Evolutionary conservation across 1,140 invertebrate genomes (phyloP).

Genomic region (Ceratina japonica): DNA sequence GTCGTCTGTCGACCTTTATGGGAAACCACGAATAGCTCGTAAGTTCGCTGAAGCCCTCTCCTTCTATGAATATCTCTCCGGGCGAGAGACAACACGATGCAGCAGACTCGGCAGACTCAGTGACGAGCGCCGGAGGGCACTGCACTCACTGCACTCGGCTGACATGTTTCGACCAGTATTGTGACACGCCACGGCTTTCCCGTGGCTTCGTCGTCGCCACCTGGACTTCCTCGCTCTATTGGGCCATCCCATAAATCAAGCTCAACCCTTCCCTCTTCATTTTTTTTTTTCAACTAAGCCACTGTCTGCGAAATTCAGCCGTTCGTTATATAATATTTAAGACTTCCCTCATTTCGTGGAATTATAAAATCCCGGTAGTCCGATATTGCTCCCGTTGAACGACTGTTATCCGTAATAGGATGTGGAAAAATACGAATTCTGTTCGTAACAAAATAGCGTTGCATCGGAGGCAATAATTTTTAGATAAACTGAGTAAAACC

Average conservation of each 20-base stretch:
- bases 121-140: conserved; percentile 58
- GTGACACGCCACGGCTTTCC: conserved; percentile 30
- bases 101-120: conserved; percentile 28
- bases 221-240: neutral
- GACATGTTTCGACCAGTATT: conserved; percentile 40
- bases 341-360: too few relatives aligned
- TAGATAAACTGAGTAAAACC: too few relatives aligned
- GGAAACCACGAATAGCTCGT: conserved; percentile 70
- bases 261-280: too few relatives aligned
- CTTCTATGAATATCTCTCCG: conserved; percentile 71
- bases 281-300: too few relatives aligned
- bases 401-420: too few relatives aligned
- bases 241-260: neutral
- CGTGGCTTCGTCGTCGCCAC: neutral
- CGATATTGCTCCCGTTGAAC: too few relatives aligned
- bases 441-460: too few relatives aligned
- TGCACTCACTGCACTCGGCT: conserved; percentile 50
- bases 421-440: too few relatives aligned
- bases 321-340: too few relatives aligned
- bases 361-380: too few relatives aligned
- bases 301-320: too few relatives aligned
- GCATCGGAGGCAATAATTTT: too few relatives aligned
- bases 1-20: conserved; percentile 57
- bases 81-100: conserved; percentile 44
- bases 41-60: conserved; percentile 65